Evolutionary conservation across 2,113 vertebrate genomes (phyloP).

Genomic region (Scopus umbretta): DNA sequence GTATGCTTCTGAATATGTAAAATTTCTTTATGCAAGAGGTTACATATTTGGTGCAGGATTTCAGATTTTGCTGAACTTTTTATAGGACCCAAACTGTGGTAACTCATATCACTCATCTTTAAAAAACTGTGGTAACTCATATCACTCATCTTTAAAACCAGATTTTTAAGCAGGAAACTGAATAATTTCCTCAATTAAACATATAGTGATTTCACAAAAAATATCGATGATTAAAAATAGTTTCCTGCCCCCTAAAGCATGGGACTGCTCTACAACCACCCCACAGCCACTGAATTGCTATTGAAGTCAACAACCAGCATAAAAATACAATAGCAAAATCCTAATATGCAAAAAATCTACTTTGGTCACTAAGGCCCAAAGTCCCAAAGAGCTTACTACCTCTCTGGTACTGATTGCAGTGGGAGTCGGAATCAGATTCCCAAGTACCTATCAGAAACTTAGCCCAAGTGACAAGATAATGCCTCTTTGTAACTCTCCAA

Average conservation of each 20-base stretch:
- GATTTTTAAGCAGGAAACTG: not conserved
- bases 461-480: slow-evolving; percentile 28
- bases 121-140: not conserved
- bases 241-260: not conserved
- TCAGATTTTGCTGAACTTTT: not conserved
- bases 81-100: not conserved
- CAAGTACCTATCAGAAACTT: not conserved
- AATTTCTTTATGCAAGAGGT: not conserved
- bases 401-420: not conserved
- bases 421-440: not conserved
- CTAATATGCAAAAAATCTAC: not conserved
- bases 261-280: not conserved
- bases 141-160: not conserved
- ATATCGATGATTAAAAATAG: not conserved
- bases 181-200: not conserved
- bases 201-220: not conserved
- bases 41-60: not conserved
- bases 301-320: not conserved
- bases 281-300: not conserved
- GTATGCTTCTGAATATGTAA: not conserved
- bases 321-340: not conserved
- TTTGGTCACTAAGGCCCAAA: not conserved
- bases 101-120: not conserved
- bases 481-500: slow-evolving; percentile 4
- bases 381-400: not conserved